Conservation (phyloP, 2,797 vertebrate genomes). For the Perdix hodgsoniae region DNA sequence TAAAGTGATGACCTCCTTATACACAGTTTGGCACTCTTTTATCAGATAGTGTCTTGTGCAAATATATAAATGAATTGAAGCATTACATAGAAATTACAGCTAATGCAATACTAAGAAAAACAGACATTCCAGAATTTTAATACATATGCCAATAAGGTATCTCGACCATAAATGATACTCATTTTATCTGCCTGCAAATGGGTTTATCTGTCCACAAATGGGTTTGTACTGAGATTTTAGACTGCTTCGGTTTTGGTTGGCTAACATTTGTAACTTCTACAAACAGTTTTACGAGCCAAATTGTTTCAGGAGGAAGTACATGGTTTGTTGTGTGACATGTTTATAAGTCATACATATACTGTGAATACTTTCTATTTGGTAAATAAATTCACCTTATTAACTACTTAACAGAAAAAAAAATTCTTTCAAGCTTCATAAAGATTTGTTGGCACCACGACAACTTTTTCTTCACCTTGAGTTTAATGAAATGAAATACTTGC, state of each 20-base stretch:
- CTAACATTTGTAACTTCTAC: constrained; percentile 59
- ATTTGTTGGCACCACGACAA: not conserved
- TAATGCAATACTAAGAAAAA: constrained; percentile 79
- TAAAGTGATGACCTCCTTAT: constrained; percentile 76
- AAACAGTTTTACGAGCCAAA: constrained; percentile 61
- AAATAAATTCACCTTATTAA: constrained; percentile 43
- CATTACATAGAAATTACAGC: constrained; percentile 79
- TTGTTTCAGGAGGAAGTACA: constrained; percentile 57
- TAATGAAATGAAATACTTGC: not conserved
- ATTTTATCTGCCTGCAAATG: constrained; percentile 78
- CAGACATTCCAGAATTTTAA: constrained; percentile 74
- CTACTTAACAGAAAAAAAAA: not conserved
- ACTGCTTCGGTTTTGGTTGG: constrained; percentile 55
- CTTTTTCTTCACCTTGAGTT: not conserved
- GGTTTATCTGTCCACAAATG: constrained; percentile 74
- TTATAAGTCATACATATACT: not conserved
- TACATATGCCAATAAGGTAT: constrained; percentile 72
- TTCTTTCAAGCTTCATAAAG: not conserved
- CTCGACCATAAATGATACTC: constrained; percentile 61
- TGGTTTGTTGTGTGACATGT: constrained; percentile 25
- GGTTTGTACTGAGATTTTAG: constrained; percentile 66
- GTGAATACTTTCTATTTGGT: constrained; percentile 19
- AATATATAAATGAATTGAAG: constrained; percentile 82
- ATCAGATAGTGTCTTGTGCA: constrained; percentile 74
- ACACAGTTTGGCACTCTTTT: constrained; percentile 78